Evolutionary conservation across 2,888 invertebrate genomes (phyloP), one percentile per base, ranked within the genome.

Genomic region (Andrena haemorrhoa): DNA sequence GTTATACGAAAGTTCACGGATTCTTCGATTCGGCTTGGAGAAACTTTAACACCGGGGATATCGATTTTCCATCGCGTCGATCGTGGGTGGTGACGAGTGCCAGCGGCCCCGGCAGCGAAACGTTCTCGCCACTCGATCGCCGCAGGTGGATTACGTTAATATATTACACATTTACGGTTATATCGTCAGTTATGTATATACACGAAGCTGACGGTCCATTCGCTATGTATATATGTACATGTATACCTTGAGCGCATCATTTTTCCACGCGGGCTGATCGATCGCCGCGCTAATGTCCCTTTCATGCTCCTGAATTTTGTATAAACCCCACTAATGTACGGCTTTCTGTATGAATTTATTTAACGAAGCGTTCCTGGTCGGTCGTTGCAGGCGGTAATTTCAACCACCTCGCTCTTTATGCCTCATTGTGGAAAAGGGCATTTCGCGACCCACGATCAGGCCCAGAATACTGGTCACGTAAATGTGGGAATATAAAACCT

Each of bases 221-320:
- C 51, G 60, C 60, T 77, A 76, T 70, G 68, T 72, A 53, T 56
- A 58, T 56, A 31, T 75, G 8, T 75, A 53, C 86, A 90, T 77
- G 84, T 89, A 89, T 86, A 90, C 84, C 80, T 89, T 90, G 91
- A 91, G 89, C 88, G 89, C 88, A 89, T 88, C 79, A 83, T 86
- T 91, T 56, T 89, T 87, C 88, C 86, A 82, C 79, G 68, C 65
- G 74, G 76, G 77, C 83, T 81, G 80, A 82, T 86, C 83, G 81
- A 84, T 77, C 29, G 79, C 71, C 83, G 65, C 31, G 51, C 23
- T 63, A 77, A 78, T 71, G 74, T 72, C 26, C 56, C 68, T 76
- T 73, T 78, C 80, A 75, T 77, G 75, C 75, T 23, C 66, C 33
- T 12, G 47, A 64, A 61, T 20, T 23, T 31, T 65, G n/a, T 49